Base-by-base conservation (phyloP, 1,140 invertebrate genomes). In the Calephelis virginiensis region DNA sequence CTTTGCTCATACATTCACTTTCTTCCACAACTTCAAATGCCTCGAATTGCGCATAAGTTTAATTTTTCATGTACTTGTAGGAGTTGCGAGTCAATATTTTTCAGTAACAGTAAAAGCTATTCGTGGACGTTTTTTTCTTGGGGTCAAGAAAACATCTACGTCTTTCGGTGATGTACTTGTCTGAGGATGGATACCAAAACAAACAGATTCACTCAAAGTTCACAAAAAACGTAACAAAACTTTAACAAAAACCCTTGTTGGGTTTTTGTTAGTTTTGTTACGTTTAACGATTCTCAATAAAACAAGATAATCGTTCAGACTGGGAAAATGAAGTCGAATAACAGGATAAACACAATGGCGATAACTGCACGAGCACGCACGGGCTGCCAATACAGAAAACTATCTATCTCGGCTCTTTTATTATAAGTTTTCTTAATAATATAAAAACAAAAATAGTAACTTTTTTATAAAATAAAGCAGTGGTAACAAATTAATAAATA, bases 391-490 rank as follows among this genome's bases (percentile, higher is more conserved):
- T 28, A 28, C 28, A 28, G 28, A 4, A 28, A 59, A 59, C 53
- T 60, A 60, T 60, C 7, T 60, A 60, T 11, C 56, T 60, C 37
- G 56, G 28, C 56, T 28, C 56, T 60, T 60, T 38, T 37, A 14
- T 59, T 38, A 59, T 59, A 59, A 37, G 56, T 60, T 60, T 60
- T 59, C 2, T 28, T 28, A 4, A 4, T 28, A 28, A 28, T 28
- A 28, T 28, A 28, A 8, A n/a, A 59, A 59, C 1, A n/a, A 38
- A 60, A 60, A 60, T 9, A 12, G 28, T 37, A 17, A 60, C 9
- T 13, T 60, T 10, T 60, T 60, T 12, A 60, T 60, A 60, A 38
- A 60, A 60, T 60, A 38, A 60, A 60, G 56, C 53, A 59, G 53
- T 59, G 8, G 17, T 28, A 28, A 59, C n/a, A 4, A 28, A 4